A percentile compares a stretch with the other conserved stretches of the same genome.
phyloP scores from a whole-genome alignment of 2,888 invertebrate species.

The Hypolimnas misippus region DNA sequence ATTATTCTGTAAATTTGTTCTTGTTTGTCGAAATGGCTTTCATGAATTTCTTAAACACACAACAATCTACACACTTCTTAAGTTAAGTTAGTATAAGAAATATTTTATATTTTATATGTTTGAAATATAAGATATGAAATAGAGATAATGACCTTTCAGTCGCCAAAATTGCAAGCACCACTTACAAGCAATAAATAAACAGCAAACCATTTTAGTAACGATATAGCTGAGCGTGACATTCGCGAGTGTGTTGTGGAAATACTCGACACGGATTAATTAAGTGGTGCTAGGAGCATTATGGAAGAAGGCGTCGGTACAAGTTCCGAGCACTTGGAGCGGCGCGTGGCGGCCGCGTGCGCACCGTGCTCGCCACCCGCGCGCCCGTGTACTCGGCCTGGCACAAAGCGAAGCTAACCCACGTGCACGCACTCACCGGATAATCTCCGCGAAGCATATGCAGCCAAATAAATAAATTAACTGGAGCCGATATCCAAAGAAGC shows the following conservation, averaged over 20 bases:
- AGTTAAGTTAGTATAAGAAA: too few species aligned
- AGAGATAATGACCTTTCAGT: neutral
- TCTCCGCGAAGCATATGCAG: constrained; percentile 68
- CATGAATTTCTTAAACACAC: neutral
- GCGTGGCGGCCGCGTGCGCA: constrained; percentile 55
- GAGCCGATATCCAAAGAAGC: constrained; percentile 54
- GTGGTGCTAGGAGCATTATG: constrained; percentile 73
- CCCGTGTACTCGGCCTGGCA: constrained; percentile 37
- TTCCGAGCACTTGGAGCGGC: constrained; percentile 69
- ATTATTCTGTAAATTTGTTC: too few species aligned
- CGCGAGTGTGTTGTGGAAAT: constrained; percentile 52
- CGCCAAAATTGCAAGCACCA: neutral
- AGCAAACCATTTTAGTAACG: neutral
- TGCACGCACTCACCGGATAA: constrained; percentile 63
- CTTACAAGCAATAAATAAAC: neutral
- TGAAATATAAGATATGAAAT: too few species aligned
- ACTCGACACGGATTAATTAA: constrained; percentile 76
- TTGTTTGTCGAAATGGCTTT: too few species aligned
- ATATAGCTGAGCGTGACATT: constrained; percentile 29
- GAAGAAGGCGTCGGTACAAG: constrained; percentile 67
- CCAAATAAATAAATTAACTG: constrained; percentile 81
- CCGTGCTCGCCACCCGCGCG: constrained; percentile 21
- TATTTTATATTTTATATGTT: too few species aligned
- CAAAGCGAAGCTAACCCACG: constrained; percentile 47
- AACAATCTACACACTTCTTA: too few species aligned